A percentile compares a stretch with the other conserved stretches of the same genome.
Conservation (phyloP, 2,797 vertebrate species). For the Hozukius guyotensis region DNA sequence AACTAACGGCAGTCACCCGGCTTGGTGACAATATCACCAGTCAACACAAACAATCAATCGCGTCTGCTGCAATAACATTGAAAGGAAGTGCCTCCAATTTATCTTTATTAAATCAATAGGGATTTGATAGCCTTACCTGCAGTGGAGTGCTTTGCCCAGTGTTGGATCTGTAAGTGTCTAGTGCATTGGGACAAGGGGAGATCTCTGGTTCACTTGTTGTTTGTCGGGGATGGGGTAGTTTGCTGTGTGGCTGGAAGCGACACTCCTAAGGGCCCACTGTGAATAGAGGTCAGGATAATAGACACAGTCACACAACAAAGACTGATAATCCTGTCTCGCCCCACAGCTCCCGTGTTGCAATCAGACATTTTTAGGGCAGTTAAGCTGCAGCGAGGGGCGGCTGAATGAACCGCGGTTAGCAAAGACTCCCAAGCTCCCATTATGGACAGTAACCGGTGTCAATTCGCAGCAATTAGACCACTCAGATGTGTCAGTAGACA, state of each 20-base stretch:
- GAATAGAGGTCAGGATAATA: constrained; percentile 85
- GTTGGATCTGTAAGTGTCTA: constrained; percentile 77
- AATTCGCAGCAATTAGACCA: constrained; percentile 87
- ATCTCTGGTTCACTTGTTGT: constrained; percentile 84
- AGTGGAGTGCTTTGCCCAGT: constrained; percentile 67
- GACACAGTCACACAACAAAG: constrained; percentile 84
- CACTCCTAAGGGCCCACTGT: constrained; percentile 81
- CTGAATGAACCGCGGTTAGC: constrained; percentile 84
- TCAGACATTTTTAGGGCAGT: constrained; percentile 83
- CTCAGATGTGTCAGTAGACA: constrained; percentile 88
- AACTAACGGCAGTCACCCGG: constrained; percentile 49
- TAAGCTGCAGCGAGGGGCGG: constrained; percentile 85
- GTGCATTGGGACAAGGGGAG: constrained; percentile 78
- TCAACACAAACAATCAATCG: constrained; percentile 70
- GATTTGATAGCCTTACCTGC: constrained; percentile 83
- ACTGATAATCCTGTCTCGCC: constrained; percentile 83
- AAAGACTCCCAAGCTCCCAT: constrained; percentile 87
- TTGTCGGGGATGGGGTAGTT: constrained; percentile 79
- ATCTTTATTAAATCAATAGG: constrained; percentile 79
- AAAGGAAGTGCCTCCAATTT: constrained; percentile 68
- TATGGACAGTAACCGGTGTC: constrained; percentile 86
- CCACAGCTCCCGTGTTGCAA: constrained; percentile 79
- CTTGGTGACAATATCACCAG: constrained; percentile 49
- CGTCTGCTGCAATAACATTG: constrained; percentile 64
- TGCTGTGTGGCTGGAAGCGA: constrained; percentile 78